Percentiles rank a stretch among this genome's conserved stretches.
Conservation (phyloP, 2,113 vertebrate genomes). For the Colaptes auratus region DNA sequence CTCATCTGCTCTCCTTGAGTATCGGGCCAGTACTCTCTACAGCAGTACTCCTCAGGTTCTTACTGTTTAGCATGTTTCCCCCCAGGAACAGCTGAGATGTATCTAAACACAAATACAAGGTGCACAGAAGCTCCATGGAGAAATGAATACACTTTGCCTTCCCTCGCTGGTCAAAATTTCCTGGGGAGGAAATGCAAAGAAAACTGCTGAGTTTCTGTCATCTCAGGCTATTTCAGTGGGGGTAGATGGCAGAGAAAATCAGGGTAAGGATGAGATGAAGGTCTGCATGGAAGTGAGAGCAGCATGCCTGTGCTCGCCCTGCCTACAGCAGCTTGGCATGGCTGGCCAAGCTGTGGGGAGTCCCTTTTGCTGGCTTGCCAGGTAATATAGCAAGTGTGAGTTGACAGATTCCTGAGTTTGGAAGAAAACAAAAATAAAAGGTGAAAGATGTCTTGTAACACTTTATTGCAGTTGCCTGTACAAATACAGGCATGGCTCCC, state of each 20-base stretch:
- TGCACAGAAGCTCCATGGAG: not conserved
- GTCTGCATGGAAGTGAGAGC: not conserved
- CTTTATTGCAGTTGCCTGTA: not conserved
- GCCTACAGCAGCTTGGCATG: not conserved
- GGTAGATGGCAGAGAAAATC: not conserved
- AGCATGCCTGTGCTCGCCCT: not conserved
- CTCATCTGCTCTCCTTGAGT: not conserved
- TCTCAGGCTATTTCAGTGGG: not conserved
- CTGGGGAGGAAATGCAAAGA: not conserved
- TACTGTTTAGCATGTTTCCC: not conserved
- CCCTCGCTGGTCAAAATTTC: not conserved
- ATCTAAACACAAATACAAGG: not conserved
- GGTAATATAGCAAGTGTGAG: not conserved
- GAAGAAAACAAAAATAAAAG: not conserved
- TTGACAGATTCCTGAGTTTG: not conserved
- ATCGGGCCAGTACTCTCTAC: not conserved
- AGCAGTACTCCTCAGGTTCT: not conserved
- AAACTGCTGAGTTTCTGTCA: not conserved
- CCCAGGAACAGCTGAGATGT: not conserved
- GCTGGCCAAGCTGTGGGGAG: not conserved
- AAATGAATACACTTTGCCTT: not conserved
- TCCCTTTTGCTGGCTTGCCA: not conserved
- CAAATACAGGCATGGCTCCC: not conserved
- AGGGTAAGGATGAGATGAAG: not conserved
- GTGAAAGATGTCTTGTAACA: not conserved